Percentiles rank a stretch among this genome's conserved stretches.
Evolutionary conservation across 2,797 vertebrate genomes (phyloP).

Genomic region (Bufotes viridis): DNA sequence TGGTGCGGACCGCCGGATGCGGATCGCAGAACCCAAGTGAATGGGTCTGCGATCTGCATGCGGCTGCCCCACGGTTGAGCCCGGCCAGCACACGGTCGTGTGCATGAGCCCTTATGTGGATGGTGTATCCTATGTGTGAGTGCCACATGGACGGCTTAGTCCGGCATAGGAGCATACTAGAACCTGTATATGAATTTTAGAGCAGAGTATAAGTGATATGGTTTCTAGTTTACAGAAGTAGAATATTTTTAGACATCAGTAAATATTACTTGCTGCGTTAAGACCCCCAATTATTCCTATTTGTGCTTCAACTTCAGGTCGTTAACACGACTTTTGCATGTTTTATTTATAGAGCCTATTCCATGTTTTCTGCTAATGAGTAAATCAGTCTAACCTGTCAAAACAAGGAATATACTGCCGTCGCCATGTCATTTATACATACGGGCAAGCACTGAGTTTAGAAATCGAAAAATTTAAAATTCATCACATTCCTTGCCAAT

Average conservation of each 20-base stretch:
- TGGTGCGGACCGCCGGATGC: too few relatives aligned
- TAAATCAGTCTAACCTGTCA: constrained; percentile 41
- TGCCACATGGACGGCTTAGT: too few relatives aligned
- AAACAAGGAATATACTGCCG: constrained; percentile 7
- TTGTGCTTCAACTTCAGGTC: neutral
- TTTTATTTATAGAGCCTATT: constrained; percentile 47
- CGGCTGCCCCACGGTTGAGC: too few relatives aligned
- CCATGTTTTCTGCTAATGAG: constrained; percentile 36
- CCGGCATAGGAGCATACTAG: neutral
- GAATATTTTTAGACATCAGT: neutral
- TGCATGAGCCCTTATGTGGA: too few relatives aligned
- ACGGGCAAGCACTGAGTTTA: neutral
- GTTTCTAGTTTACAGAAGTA: too few relatives aligned
- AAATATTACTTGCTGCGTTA: constrained; percentile 11
- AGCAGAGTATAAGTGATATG: too few relatives aligned
- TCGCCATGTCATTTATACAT: neutral
- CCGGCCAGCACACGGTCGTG: too few relatives aligned
- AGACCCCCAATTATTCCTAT: neutral
- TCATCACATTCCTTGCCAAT: constrained; percentile 14
- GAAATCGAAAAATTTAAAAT: neutral
- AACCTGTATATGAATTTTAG: neutral
- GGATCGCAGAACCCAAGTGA: too few relatives aligned
- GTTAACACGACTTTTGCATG: constrained; percentile 1
- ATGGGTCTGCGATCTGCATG: too few relatives aligned
- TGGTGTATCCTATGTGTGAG: too few relatives aligned